Conservation (phyloP, 2,888 invertebrate genomes). For the Xanthia togata region DNA sequence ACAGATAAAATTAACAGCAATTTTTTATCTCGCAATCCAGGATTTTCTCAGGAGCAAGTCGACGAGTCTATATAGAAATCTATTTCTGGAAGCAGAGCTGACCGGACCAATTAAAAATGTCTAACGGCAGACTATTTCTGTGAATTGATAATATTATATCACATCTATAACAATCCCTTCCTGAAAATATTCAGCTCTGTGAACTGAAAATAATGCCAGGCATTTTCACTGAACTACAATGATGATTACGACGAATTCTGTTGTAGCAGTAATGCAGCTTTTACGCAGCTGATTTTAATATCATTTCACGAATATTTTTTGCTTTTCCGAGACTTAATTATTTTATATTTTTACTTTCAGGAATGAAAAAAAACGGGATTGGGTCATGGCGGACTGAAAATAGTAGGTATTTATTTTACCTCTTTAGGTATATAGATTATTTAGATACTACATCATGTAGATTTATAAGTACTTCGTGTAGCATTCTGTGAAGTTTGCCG, state of each 20-base stretch:
- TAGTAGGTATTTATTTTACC: not conserved
- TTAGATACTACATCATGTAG: not conserved
- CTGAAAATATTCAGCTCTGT: constrained; percentile 18
- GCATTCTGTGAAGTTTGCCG: not conserved
- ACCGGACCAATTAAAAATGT: constrained; percentile 63
- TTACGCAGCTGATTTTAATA: constrained; percentile 9
- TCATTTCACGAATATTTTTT: not conserved
- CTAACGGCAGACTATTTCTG: constrained; percentile 38
- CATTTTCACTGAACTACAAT: constrained; percentile 21
- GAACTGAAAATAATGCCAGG: constrained; percentile 26
- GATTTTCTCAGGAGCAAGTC: constrained; percentile 35
- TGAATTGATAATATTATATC: constrained; percentile 32
- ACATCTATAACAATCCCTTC: not conserved
- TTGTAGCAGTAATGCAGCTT: constrained; percentile 9
- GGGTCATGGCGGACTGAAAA: not conserved
- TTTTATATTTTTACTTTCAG: not conserved
- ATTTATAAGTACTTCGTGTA: not conserved
- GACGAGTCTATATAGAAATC: constrained; percentile 37
- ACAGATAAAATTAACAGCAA: not conserved
- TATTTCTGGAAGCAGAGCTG: constrained; percentile 57
- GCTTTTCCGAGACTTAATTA: not conserved
- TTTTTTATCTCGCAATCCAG: constrained; percentile 22
- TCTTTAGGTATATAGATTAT: not conserved
- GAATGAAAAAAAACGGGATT: not conserved
- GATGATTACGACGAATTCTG: not conserved